These are phyloP conservation scores for Rhinopithecus roxellana DNA, from an alignment of 2,113 vertebrate species.

Conservation along the genomic window DNA sequence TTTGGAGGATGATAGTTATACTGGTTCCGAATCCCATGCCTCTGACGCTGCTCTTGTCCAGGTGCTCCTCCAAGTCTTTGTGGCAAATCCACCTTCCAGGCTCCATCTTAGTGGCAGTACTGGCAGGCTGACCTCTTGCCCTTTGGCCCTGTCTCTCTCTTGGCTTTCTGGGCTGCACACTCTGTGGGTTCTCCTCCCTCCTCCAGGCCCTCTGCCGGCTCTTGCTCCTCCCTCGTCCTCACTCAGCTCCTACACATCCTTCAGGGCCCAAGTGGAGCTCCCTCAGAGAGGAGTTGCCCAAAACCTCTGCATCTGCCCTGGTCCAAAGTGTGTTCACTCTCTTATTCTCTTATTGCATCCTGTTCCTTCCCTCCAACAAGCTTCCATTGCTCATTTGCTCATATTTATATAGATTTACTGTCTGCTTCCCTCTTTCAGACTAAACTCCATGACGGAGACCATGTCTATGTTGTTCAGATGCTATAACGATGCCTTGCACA, in stretches of 20 bases:
- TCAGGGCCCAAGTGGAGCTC: not conserved
- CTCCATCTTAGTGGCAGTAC: not conserved
- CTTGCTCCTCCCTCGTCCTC: not conserved
- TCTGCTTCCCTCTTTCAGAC: not conserved
- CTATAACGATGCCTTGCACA: not conserved
- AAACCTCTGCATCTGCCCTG: not conserved
- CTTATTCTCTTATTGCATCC: not conserved
- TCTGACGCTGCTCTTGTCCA: not conserved
- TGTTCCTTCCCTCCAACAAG: not conserved
- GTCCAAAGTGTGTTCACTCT: not conserved
- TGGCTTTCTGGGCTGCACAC: not conserved
- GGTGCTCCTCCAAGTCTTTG: fast-evolving
- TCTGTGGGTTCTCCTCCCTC: not conserved
- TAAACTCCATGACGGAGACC: not conserved
- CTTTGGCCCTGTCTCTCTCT: not conserved
- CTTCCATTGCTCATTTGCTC: not conserved
- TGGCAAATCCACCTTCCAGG: not conserved
- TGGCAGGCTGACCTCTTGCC: not conserved
- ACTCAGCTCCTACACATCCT: not conserved
- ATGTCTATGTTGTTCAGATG: not conserved
- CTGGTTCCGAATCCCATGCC: fast-evolving
- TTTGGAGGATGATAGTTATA: not conserved
- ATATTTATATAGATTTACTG: not conserved
- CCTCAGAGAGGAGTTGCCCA: not conserved
- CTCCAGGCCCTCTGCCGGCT: not conserved